A percentile compares a stretch with the other conserved stretches of the same genome.
Evolutionary conservation across 1,140 invertebrate genomes (phyloP).

Genomic region (Cephus cinctus): DNA sequence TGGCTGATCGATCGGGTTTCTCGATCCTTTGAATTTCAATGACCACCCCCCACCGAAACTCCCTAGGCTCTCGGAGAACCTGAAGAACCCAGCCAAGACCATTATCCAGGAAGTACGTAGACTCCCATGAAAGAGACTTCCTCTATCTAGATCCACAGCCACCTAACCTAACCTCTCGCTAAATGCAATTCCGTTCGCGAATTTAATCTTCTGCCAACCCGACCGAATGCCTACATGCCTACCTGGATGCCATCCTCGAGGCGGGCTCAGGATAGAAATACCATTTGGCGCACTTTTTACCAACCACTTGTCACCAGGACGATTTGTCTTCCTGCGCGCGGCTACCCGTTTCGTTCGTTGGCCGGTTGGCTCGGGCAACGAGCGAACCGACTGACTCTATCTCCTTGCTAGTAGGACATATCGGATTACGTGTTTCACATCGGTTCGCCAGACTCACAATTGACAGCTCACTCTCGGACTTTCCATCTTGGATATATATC

Average conservation of each 20-base stretch:
- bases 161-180: too few relatives aligned
- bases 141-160: too few relatives aligned
- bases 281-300: constrained; percentile 27
- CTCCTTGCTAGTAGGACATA: constrained; percentile 40
- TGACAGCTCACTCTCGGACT: neutral
- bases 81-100: too few relatives aligned
- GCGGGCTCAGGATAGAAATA: too few relatives aligned
- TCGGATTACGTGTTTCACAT: constrained; percentile 43
- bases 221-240: too few relatives aligned
- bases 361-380: neutral
- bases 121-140: too few relatives aligned
- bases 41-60: neutral
- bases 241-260: too few relatives aligned
- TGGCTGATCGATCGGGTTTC: neutral
- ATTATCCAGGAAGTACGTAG: too few relatives aligned
- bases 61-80: neutral
- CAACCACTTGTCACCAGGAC: constrained; percentile 30
- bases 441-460: constrained; percentile 4
- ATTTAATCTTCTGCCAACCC: too few relatives aligned
- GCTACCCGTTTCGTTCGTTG: neutral
- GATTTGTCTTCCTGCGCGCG: constrained; percentile 30
- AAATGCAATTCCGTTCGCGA: too few relatives aligned
- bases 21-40: neutral
- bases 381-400: constrained; percentile 44
- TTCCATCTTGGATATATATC: too few relatives aligned